Percentiles rank a stretch among this genome's conserved stretches.
Evolutionary conservation across 2,888 invertebrate genomes (phyloP).

Genomic region (Aphodius sticticus): DNA sequence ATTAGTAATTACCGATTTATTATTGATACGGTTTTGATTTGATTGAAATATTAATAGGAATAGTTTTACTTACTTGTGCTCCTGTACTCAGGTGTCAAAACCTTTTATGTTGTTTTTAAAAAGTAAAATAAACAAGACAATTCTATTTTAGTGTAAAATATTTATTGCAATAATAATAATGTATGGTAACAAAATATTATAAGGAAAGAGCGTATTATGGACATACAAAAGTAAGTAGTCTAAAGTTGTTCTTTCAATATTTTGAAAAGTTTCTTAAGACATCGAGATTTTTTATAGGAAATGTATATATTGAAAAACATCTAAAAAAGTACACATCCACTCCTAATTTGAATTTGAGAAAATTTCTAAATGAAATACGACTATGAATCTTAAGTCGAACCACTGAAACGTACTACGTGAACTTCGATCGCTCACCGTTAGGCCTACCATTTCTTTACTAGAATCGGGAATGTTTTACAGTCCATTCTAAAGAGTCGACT

Average conservation of each 20-base stretch:
- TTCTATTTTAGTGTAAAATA: slow-evolving; percentile 39
- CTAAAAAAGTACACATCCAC: slow-evolving; percentile 23
- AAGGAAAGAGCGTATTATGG: slow-evolving; percentile 39
- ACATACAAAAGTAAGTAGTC: slow-evolving; percentile 31
- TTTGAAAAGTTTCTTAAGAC: slow-evolving; percentile 25
- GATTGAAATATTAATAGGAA: too few relatives aligned
- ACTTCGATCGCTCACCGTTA: not conserved
- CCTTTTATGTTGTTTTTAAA: not conserved
- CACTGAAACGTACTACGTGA: not conserved
- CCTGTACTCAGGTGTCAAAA: too few relatives aligned
- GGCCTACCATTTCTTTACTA: not conserved
- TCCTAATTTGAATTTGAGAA: slow-evolving; percentile 9
- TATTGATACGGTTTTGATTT: too few relatives aligned
- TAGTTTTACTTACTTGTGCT: too few relatives aligned
- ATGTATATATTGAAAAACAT: slow-evolving; percentile 22
- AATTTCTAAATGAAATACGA: not conserved
- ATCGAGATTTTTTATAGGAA: slow-evolving; percentile 28
- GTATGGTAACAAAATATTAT: slow-evolving; percentile 42
- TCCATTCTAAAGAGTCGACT: not conserved
- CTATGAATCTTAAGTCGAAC: not conserved
- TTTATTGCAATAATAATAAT: slow-evolving; percentile 41
- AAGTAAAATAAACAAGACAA: slow-evolving; percentile 9
- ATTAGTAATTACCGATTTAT: too few relatives aligned
- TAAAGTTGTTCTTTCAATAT: slow-evolving; percentile 17
- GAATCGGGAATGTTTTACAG: not conserved